Conservation (phyloP, 2,113 vertebrate genomes). For the Brachypteracias leptosomus region DNA sequence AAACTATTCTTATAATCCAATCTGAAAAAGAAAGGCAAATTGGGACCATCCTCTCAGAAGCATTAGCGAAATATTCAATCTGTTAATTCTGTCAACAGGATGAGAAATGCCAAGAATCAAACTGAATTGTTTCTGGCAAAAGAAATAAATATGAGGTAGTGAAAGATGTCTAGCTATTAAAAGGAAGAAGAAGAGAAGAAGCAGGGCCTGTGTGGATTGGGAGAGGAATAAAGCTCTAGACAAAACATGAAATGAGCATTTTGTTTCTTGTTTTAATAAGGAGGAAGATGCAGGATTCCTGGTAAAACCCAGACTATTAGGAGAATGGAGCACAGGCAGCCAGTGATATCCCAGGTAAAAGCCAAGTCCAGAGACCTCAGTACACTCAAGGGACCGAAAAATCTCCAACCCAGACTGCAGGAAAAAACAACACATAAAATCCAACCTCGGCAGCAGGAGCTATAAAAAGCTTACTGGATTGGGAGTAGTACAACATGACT, state of each 20-base stretch:
- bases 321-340: background rate
- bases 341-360: background rate
- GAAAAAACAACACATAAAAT: background rate
- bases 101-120: background rate
- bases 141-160: background rate
- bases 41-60: background rate
- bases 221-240: background rate
- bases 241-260: background rate
- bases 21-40: background rate
- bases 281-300: background rate
- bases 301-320: background rate
- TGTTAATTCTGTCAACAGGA: background rate
- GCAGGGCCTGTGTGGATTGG: background rate
- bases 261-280: background rate
- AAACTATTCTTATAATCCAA: background rate
- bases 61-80: background rate
- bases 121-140: background rate
- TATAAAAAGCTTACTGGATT: background rate
- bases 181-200: background rate
- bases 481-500: background rate
- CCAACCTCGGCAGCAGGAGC: fast-evolving
- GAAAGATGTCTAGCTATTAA: background rate
- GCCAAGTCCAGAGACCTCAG: background rate
- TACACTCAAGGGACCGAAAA: background rate
- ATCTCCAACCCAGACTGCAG: background rate